phyloP scores from a whole-genome alignment of 2,888 invertebrate species.

The Adelphocoris suturalis region DNA sequence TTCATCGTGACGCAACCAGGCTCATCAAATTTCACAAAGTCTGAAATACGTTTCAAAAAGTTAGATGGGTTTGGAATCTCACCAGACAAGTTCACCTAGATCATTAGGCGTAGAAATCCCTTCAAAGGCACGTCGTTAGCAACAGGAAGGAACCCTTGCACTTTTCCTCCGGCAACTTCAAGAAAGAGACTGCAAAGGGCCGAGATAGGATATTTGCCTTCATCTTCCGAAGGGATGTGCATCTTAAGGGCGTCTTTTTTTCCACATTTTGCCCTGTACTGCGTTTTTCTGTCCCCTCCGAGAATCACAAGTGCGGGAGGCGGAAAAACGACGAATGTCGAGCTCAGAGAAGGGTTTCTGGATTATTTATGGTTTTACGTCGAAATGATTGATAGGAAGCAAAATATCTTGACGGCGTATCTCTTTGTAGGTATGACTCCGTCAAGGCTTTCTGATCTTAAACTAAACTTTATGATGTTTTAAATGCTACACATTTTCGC shows the following conservation, averaged over 20 bases:
- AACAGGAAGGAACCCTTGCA: conserved; percentile 27
- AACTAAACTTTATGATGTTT: not conserved
- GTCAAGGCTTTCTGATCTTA: not conserved
- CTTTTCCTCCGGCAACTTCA: conserved; percentile 13
- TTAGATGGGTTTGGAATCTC: not conserved
- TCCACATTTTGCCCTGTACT: not conserved
- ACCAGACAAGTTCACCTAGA: conserved; percentile 5
- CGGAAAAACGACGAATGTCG: conserved; percentile 33
- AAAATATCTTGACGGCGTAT: conserved; percentile 19
- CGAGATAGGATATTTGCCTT: not conserved
- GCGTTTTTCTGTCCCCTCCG: not conserved
- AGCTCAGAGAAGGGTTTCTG: not conserved
- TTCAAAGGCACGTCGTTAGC: conserved; percentile 50
- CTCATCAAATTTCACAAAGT: not conserved
- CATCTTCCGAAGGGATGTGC: conserved; percentile 32
- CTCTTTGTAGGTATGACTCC: not conserved
- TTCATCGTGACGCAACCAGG: too few species aligned
- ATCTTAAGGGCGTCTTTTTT: conserved; percentile 46
- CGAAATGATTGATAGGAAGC: not conserved
- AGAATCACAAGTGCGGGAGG: conserved; percentile 3
- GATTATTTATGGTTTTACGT: conserved; percentile 40
- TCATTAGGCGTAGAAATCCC: conserved; percentile 31
- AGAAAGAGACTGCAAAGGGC: conserved; percentile 20
- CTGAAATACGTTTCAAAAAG: not conserved
- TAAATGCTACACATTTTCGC: too few species aligned